Percentiles rank a stretch among this genome's conserved stretches.
Evolutionary conservation across 2,888 invertebrate genomes (phyloP).

Genomic region (Aspidapion aeneum): DNA sequence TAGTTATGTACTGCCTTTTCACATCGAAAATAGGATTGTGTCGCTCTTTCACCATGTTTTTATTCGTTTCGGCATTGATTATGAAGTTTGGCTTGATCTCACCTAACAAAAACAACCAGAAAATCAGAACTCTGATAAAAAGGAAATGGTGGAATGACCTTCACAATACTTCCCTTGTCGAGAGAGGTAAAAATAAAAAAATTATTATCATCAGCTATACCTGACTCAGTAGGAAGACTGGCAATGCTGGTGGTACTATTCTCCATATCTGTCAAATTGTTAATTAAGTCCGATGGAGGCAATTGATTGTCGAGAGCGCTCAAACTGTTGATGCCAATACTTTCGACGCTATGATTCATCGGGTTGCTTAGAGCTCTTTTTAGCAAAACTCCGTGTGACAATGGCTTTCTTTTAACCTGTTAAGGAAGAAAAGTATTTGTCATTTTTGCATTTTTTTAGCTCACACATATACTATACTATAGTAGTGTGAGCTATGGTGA

Average conservation of each 20-base stretch:
- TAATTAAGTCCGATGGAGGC: constrained; percentile 72
- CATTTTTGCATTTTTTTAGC: too few relatives aligned
- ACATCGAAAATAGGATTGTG: constrained; percentile 36
- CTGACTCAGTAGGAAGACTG: constrained; percentile 62
- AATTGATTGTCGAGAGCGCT: constrained; percentile 77
- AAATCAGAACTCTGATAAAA: neutral
- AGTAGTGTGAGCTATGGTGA: too few relatives aligned
- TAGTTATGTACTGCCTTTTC: constrained; percentile 48
- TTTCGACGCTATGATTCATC: constrained; percentile 56
- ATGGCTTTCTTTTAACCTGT: constrained; percentile 61
- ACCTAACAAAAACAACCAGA: neutral
- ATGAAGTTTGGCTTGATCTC: constrained; percentile 50
- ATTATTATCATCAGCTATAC: too few relatives aligned
- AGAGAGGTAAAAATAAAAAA: too few relatives aligned
- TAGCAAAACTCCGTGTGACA: constrained; percentile 69
- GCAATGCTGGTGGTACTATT: constrained; percentile 82
- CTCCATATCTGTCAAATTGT: constrained; percentile 61
- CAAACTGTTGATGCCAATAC: constrained; percentile 57
- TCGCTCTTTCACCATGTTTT: constrained; percentile 12
- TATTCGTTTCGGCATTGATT: constrained; percentile 43
- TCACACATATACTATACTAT: too few relatives aligned
- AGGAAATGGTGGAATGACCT: too few relatives aligned
- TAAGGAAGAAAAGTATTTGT: too few relatives aligned
- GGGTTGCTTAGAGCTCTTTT: constrained; percentile 64
- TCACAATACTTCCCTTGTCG: too few relatives aligned